Evolutionary conservation across 2,797 vertebrate species (phyloP).

Genomic region (Echiichthys vipera): DNA sequence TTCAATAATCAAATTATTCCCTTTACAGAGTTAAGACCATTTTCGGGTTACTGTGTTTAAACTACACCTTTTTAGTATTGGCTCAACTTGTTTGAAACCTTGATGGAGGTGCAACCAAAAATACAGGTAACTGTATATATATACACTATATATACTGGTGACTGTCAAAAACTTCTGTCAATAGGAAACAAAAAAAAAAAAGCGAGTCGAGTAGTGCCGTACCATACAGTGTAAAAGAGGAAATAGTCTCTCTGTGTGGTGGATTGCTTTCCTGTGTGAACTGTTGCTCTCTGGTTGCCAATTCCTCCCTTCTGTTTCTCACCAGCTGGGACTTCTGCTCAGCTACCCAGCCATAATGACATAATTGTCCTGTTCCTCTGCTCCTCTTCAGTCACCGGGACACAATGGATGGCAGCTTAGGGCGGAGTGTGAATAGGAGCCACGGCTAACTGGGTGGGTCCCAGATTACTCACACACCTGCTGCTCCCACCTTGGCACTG

Average conservation of each 20-base stretch:
- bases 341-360: conserved; percentile 82
- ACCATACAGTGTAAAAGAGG: too few species aligned
- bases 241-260: conserved; percentile 54
- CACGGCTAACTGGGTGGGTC: conserved; percentile 64
- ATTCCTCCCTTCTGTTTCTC: conserved; percentile 61
- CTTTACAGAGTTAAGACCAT: too few species aligned
- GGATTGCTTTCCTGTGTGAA: conserved; percentile 81
- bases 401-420: conserved; percentile 73
- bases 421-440: conserved; percentile 58
- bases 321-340: conserved; percentile 80
- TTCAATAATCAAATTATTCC: too few species aligned
- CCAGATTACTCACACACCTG: conserved; percentile 82
- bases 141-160: too few species aligned
- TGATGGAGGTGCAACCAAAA: too few species aligned
- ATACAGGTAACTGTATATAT: too few species aligned
- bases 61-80: too few species aligned
- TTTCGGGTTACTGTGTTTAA: too few species aligned
- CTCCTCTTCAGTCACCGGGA: conserved; percentile 63
- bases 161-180: too few species aligned
- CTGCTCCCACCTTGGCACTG: conserved; percentile 66
- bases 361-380: conserved; percentile 80
- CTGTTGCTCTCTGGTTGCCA: conserved; percentile 47
- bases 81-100: too few species aligned
- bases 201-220: too few species aligned
- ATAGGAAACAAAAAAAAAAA: too few species aligned